Percentiles rank a stretch among this genome's conserved stretches.
phyloP scores from a whole-genome alignment of 2,888 invertebrate species.

The Euclidia mi region DNA sequence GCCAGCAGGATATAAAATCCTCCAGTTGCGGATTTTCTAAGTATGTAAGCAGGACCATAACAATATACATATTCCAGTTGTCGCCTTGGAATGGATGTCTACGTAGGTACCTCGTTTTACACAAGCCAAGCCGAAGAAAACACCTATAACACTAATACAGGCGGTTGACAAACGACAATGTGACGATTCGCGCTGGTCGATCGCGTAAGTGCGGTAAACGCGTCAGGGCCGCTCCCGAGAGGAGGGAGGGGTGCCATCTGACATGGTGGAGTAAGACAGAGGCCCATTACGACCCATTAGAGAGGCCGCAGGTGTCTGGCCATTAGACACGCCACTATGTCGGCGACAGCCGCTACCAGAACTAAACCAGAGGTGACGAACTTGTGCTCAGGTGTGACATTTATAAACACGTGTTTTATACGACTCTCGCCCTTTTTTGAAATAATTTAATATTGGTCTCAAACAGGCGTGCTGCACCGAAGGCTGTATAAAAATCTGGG shows the following conservation, averaged over 20 bases:
- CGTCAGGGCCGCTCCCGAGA: constrained; percentile 61
- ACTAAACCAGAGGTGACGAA: constrained; percentile 12
- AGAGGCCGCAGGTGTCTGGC: constrained; percentile 77
- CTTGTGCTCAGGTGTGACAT: not conserved
- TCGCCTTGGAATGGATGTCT: too few relatives aligned
- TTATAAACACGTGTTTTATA: too few relatives aligned
- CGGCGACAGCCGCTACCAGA: constrained; percentile 47
- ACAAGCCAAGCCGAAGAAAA: not conserved
- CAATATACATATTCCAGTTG: too few relatives aligned
- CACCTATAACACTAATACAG: constrained; percentile 12
- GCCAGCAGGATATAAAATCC: too few relatives aligned
- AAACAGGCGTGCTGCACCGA: too few relatives aligned
- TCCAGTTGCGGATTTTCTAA: too few relatives aligned
- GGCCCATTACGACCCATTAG: constrained; percentile 78
- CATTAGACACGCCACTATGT: constrained; percentile 82
- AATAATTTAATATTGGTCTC: too few relatives aligned
- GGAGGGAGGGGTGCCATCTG: constrained; percentile 69
- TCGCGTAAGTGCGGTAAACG: constrained; percentile 62
- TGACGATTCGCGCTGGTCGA: constrained; percentile 33
- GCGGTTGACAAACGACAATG: constrained; percentile 41
- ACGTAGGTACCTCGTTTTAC: not conserved
- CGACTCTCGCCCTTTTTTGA: not conserved
- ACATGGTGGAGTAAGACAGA: constrained; percentile 70
- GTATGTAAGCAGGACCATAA: too few relatives aligned
- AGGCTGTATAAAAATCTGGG: too few relatives aligned